phyloP scores from a whole-genome alignment of 2,797 vertebrate species.

The Podarcis lilfordi region DNA sequence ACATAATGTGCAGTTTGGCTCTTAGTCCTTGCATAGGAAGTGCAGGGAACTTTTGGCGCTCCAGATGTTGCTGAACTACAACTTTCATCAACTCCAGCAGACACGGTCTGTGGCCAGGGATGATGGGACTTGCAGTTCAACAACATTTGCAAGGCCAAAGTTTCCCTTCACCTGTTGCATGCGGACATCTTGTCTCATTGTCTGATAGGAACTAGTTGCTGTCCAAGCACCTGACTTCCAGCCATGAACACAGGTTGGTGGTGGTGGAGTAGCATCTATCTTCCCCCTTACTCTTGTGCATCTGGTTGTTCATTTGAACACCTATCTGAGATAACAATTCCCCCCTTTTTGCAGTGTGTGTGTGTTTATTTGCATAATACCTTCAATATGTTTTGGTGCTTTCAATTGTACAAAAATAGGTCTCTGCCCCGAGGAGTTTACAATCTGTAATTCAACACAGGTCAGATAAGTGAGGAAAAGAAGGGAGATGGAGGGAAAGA shows the following conservation, averaged over 20 bases:
- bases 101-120: too few species aligned
- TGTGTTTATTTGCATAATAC: not conserved
- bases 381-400: not conserved
- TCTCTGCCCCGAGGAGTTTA: not conserved
- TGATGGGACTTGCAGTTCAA: too few species aligned
- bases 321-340: not conserved
- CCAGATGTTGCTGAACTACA: too few species aligned
- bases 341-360: not conserved
- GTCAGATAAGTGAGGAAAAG: not conserved
- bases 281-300: not conserved
- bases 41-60: too few species aligned
- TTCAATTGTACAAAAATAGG: too few species aligned
- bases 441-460: not conserved
- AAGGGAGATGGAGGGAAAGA: too few species aligned
- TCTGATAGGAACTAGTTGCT: not conserved
- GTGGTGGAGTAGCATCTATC: not conserved
- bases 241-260: not conserved
- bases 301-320: not conserved
- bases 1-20: too few species aligned
- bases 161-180: too few species aligned
- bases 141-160: too few species aligned
- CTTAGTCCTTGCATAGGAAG: not conserved
- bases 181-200: not conserved
- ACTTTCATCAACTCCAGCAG: too few species aligned
- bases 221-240: not conserved